Conservation (phyloP, 2,797 vertebrate genomes). For the Rallus crepitans region DNA sequence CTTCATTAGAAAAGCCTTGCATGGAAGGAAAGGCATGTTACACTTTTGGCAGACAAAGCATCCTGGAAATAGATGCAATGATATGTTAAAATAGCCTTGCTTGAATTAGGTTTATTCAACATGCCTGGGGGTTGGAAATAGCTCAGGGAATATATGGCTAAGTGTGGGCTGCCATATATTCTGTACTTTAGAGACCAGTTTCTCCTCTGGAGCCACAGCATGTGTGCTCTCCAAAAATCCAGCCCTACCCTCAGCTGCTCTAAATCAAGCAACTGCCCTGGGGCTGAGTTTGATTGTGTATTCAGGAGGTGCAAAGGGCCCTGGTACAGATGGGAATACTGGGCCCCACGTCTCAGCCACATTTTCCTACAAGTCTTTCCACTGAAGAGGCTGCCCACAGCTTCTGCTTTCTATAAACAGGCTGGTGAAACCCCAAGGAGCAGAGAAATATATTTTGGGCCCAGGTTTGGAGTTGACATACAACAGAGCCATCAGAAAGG, state of each 20-base stretch:
- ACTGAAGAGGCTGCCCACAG: background rate
- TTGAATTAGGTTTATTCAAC: background rate
- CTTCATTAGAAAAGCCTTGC: background rate
- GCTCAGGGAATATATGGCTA: background rate
- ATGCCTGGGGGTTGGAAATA: background rate
- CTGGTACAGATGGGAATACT: background rate
- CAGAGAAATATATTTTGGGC: background rate
- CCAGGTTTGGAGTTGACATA: slow-evolving; percentile 22
- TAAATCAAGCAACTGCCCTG: slow-evolving; percentile 19
- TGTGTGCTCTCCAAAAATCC: background rate
- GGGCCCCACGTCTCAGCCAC: background rate
- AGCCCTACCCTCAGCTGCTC: background rate
- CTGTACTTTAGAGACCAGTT: background rate
- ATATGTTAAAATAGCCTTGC: slow-evolving; percentile 18
- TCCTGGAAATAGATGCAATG: background rate
- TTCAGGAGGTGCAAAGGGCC: background rate
- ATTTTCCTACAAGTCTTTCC: background rate
- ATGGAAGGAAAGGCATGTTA: background rate
- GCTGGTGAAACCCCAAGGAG: slow-evolving; percentile 4
- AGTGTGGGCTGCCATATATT: background rate
- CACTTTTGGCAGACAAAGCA: background rate
- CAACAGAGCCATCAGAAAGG: background rate
- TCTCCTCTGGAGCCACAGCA: slow-evolving; percentile 15
- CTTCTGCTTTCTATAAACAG: background rate
- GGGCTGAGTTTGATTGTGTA: background rate